Evolutionary conservation across 1,140 invertebrate genomes (phyloP).

Genomic region (Notospermus geniculatus): DNA sequence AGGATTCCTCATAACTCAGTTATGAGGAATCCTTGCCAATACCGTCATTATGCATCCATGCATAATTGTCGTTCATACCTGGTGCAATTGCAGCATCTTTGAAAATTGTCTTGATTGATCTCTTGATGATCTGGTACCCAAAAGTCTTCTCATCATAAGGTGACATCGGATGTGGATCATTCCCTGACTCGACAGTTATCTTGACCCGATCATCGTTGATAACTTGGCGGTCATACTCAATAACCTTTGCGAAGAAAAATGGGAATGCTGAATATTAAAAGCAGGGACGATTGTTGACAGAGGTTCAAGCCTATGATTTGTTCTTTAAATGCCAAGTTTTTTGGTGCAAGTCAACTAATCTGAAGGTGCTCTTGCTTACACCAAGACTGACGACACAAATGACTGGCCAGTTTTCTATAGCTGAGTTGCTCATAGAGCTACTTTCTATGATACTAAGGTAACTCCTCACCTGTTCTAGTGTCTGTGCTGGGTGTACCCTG

Average conservation of each 20-base stretch:
- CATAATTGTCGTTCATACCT: no score
- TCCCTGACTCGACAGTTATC: conserved; percentile 40
- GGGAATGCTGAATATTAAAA: not conserved
- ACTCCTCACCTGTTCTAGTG: conserved; percentile 53
- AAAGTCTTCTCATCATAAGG: conserved; percentile 48
- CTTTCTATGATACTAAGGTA: not conserved
- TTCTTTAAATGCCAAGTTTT: no score
- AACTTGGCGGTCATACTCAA: conserved; percentile 57
- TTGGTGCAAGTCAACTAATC: no score
- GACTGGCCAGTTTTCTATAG: no score
- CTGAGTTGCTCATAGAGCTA: no score
- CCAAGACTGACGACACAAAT: no score
- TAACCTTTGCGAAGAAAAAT: conserved; percentile 40
- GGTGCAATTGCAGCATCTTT: conserved; percentile 9
- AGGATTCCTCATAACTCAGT: no score
- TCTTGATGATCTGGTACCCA: conserved; percentile 52
- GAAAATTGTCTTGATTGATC: conserved; percentile 50
- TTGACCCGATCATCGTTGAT: conserved; percentile 59
- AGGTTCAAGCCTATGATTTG: no score
- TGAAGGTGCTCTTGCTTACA: no score
- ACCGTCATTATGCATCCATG: no score
- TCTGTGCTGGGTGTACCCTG: conserved; percentile 60
- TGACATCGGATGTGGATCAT: conserved; percentile 57
- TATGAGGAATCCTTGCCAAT: no score
- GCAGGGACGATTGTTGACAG: no score